Conservation (phyloP, 2,113 vertebrate species). For the Chlamydotis undulata region DNA sequence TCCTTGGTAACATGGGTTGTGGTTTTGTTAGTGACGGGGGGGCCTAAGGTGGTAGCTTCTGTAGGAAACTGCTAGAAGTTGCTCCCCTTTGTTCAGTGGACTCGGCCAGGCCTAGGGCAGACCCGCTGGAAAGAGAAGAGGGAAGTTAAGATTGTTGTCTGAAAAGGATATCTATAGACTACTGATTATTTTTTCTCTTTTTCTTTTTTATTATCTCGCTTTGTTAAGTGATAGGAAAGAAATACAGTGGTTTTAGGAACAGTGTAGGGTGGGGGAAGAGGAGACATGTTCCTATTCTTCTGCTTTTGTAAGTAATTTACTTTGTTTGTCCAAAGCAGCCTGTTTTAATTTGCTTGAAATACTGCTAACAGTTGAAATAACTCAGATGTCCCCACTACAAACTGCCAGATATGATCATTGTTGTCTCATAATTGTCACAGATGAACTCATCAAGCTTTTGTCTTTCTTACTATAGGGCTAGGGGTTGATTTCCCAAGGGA, state of each 20-base stretch:
- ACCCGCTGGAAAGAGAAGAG: neutral
- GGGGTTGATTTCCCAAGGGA: neutral
- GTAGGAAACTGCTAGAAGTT: too few species aligned
- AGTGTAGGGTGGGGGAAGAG: neutral
- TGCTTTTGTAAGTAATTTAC: neutral
- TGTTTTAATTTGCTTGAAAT: constrained; percentile 10
- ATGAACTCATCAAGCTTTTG: neutral
- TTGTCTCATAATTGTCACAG: neutral
- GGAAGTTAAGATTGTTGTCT: neutral
- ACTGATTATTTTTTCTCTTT: neutral
- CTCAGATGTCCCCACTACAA: constrained; percentile 24
- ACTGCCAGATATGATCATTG: neutral
- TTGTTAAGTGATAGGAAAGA: neutral
- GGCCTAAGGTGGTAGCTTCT: too few species aligned
- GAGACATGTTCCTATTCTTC: neutral
- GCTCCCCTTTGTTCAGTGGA: too few species aligned
- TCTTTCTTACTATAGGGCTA: neutral
- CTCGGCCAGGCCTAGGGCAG: too few species aligned
- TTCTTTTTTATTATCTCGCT: neutral
- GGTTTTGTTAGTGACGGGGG: too few species aligned
- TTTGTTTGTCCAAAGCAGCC: neutral
- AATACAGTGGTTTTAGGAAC: neutral
- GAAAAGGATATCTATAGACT: neutral
- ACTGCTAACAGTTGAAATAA: neutral
- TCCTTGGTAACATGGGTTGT: neutral